A percentile compares a stretch with the other conserved stretches of the same genome.
Conservation (phyloP, 2,113 vertebrate species). For the Urocitellus parryii region DNA sequence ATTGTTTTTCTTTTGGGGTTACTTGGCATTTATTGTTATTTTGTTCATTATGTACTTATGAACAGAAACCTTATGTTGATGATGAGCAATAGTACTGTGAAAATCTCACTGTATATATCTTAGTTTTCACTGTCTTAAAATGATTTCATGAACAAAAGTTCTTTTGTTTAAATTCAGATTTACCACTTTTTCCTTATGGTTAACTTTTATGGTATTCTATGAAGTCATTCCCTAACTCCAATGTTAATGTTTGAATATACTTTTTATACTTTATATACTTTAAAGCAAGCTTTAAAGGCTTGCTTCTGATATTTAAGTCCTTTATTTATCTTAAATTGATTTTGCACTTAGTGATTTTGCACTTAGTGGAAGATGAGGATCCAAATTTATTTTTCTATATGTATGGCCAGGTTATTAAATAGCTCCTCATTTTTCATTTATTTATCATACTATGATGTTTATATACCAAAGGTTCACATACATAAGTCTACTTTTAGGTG, state of each 20-base stretch:
- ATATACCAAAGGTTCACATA: neutral
- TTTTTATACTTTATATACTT: too few relatives aligned
- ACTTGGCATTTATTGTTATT: neutral
- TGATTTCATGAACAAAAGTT: slow-evolving; percentile 5
- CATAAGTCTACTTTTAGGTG: neutral
- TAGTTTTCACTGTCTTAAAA: slow-evolving; percentile 13
- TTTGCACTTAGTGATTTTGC: neutral
- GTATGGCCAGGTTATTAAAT: neutral
- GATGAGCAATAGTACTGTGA: neutral
- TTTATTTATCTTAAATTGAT: neutral
- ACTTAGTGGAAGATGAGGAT: neutral
- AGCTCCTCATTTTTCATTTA: neutral
- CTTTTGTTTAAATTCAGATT: slow-evolving; percentile 5
- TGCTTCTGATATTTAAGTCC: neutral
- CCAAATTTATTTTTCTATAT: slow-evolving; percentile 9
- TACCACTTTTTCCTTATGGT: neutral
- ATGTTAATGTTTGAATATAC: neutral
- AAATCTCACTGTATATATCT: neutral
- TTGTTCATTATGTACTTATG: neutral
- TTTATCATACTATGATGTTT: neutral
- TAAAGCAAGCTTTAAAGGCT: neutral
- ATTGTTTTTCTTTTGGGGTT: neutral
- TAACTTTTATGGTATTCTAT: neutral
- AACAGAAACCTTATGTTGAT: neutral
- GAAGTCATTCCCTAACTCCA: neutral